A percentile compares a stretch with the other conserved stretches of the same genome.
phyloP scores from a whole-genome alignment of 2,797 vertebrate species.

The Brachyalestes nurse region DNA sequence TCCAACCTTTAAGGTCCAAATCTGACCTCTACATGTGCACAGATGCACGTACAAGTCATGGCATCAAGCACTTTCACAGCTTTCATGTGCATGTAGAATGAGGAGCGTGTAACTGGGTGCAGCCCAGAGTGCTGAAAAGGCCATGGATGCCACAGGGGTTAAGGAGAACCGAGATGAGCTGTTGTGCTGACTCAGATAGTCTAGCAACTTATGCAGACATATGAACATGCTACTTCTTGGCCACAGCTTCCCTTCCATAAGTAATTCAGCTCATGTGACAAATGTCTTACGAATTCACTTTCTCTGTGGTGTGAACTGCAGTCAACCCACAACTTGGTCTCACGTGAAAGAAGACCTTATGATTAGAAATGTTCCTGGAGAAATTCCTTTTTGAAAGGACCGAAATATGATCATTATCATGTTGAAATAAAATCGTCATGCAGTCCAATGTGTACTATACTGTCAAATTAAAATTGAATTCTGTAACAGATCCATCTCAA shows the following conservation, averaged over 20 bases:
- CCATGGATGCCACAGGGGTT: constrained; percentile 22
- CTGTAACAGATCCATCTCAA: too few relatives aligned
- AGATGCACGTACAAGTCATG: background rate
- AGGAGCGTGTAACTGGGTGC: constrained; percentile 34
- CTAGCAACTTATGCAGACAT: background rate
- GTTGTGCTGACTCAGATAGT: constrained; percentile 28
- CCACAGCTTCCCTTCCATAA: background rate
- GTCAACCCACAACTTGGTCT: background rate
- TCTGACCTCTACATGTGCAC: background rate
- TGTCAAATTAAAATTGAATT: too few relatives aligned
- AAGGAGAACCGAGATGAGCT: background rate
- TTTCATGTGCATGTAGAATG: constrained; percentile 25
- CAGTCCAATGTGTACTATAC: too few relatives aligned
- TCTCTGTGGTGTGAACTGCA: background rate
- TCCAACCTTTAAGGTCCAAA: background rate
- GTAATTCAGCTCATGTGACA: background rate
- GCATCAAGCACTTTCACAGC: background rate
- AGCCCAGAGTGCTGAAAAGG: constrained; percentile 29
- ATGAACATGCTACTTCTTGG: background rate
- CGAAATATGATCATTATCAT: too few relatives aligned
- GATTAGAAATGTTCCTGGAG: too few relatives aligned
- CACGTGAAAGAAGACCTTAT: background rate
- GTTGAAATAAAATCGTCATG: too few relatives aligned
- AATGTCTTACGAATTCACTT: background rate
- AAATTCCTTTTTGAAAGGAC: too few relatives aligned